phyloP scores from a whole-genome alignment of 2,888 invertebrate genomes.

The Aphodius sticticus region DNA sequence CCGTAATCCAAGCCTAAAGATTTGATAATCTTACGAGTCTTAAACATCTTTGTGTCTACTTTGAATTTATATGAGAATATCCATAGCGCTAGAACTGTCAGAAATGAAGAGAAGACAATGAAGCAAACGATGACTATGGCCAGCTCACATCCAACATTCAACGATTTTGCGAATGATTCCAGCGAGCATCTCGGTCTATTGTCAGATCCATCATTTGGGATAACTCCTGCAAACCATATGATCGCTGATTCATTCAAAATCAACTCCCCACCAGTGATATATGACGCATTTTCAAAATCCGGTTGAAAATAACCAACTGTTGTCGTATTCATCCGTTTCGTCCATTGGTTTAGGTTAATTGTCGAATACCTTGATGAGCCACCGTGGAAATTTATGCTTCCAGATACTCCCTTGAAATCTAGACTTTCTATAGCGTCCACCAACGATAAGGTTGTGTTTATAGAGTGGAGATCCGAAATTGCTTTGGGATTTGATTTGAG shows the following conservation, averaged over 20 bases:
- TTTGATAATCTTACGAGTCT: constrained; percentile 74
- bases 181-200: constrained; percentile 71
- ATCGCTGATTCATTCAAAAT: constrained; percentile 52
- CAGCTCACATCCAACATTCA: constrained; percentile 76
- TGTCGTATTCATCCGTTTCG: constrained; percentile 58
- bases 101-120: constrained; percentile 62
- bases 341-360: constrained; percentile 69
- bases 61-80: constrained; percentile 72
- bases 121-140: constrained; percentile 74
- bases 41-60: constrained; percentile 71
- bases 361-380: constrained; percentile 73
- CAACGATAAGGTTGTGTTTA: constrained; percentile 64
- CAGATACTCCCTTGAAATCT: constrained; percentile 78
- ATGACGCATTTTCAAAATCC: constrained; percentile 56
- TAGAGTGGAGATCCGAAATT: constrained; percentile 64
- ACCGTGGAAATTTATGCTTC: constrained; percentile 72
- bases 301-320: constrained; percentile 69
- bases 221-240: constrained; percentile 70
- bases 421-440: constrained; percentile 71
- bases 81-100: constrained; percentile 65
- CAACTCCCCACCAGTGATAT: constrained; percentile 28
- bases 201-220: constrained; percentile 74
- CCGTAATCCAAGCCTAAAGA: constrained; percentile 71
- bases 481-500: constrained; percentile 68
- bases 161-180: constrained; percentile 70